Conservation (phyloP, 2,113 vertebrate genomes). For the Polypterus bichir region DNA sequence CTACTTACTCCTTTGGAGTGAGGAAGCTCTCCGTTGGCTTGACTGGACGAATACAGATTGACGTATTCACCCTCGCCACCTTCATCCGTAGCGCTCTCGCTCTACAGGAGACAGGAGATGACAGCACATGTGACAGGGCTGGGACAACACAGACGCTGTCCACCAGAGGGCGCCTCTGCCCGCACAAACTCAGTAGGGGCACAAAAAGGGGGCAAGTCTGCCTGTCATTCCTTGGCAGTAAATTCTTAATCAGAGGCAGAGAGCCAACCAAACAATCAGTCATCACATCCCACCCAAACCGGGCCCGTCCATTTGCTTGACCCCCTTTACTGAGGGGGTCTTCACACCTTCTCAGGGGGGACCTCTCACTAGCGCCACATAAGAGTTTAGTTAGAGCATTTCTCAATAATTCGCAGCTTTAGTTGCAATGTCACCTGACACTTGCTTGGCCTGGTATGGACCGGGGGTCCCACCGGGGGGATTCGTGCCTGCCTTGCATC, state of each 20-base stretch:
- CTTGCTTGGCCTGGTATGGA: no score
- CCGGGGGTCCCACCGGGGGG: no score
- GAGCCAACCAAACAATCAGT: not conserved
- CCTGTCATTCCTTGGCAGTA: not conserved
- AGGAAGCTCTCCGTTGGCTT: conserved; percentile 73
- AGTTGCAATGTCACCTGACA: no score
- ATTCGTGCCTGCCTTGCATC: no score
- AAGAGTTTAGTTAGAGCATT: no score
- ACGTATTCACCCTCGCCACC: conserved; percentile 90
- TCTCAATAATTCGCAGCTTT: no score
- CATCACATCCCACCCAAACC: conserved; percentile 23
- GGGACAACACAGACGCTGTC: no score
- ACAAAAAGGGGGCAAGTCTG: not conserved
- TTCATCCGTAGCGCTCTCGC: conserved; percentile 75
- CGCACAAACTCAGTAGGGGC: conserved; percentile 14
- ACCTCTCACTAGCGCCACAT: no score
- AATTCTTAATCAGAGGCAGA: not conserved
- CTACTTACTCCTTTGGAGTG: conserved; percentile 81
- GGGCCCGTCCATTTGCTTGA: not conserved
- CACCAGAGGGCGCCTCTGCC: not conserved
- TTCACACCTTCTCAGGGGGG: no score
- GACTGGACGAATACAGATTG: conserved; percentile 83
- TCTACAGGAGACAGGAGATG: conserved; percentile 67
- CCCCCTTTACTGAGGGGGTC: no score
- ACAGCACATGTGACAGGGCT: conserved; percentile 34